Percentiles rank a stretch among this genome's conserved stretches.
Conservation (phyloP, 2,888 invertebrate species). For the Phaonia tiefii region DNA sequence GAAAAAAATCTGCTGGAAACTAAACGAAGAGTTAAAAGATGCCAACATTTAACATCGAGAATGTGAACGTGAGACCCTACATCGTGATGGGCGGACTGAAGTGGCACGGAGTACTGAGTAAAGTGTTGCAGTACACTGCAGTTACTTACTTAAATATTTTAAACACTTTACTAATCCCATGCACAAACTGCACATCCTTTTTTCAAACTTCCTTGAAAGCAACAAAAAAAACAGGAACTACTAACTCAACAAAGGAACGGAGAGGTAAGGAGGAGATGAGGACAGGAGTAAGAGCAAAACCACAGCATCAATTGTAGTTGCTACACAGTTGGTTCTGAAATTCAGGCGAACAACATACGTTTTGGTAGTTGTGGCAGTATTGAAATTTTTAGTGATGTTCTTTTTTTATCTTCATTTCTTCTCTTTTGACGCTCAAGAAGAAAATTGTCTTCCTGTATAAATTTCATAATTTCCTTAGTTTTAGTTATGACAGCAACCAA, state of each 20-base stretch:
- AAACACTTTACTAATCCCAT: constrained; percentile 56
- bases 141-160: constrained; percentile 52
- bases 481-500: constrained; percentile 77
- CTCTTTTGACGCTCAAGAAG: constrained; percentile 66
- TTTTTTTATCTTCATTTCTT: constrained; percentile 42
- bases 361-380: constrained; percentile 31
- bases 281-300: neutral
- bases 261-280: neutral
- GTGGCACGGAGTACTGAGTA: neutral
- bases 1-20: constrained; percentile 11
- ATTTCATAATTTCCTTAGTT: constrained; percentile 79
- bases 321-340: neutral
- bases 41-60: constrained; percentile 47
- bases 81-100: neutral
- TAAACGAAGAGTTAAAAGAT: constrained; percentile 50
- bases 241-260: constrained; percentile 44
- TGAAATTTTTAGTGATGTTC: constrained; percentile 45
- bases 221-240: constrained; percentile 25
- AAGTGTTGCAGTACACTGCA: constrained; percentile 17
- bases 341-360: neutral
- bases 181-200: constrained; percentile 33
- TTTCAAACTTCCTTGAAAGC: neutral
- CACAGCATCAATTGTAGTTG: neutral
- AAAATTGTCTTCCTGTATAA: constrained; percentile 80
- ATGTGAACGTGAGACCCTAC: constrained; percentile 19